These are phyloP conservation scores for Lydus trimaculatus DNA, from an alignment of 2,888 invertebrate genomes.

Conservation along the genomic window DNA sequence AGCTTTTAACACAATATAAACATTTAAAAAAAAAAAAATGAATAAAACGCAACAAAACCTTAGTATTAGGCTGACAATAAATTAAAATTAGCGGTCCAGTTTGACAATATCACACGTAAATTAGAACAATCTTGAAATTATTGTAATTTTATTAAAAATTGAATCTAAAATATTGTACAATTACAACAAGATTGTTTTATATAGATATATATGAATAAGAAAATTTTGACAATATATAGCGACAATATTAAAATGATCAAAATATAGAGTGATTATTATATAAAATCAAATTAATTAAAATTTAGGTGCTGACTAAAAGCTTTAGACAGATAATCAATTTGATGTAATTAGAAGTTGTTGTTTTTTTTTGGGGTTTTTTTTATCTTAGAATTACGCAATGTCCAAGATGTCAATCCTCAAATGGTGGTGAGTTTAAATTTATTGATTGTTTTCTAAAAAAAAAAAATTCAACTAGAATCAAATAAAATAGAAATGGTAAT, in stretches of 20 bases:
- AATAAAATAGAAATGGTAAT: conserved; percentile 4
- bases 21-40: neutral
- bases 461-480: conserved; percentile 3
- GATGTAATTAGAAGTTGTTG: conserved; percentile 46
- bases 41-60: conserved; percentile 9
- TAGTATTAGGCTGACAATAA: conserved; percentile 7
- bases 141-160: neutral
- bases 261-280: conserved; percentile 39
- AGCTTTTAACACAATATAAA: neutral
- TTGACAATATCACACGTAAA: conserved; percentile 36
- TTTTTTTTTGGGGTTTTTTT: conserved; percentile 11
- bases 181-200: neutral
- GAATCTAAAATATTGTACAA: neutral
- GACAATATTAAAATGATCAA: conserved; percentile 36
- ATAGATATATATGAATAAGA: no score
- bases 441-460: neutral
- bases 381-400: conserved; percentile 38
- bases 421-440: conserved; percentile 6
- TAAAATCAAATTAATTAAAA: conserved; percentile 32
- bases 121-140: neutral
- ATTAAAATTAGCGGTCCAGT: conserved; percentile 34
- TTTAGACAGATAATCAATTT: conserved; percentile 54
- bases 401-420: conserved; percentile 41
- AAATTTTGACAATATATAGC: conserved; percentile 37
- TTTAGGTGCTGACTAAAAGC: conserved; percentile 54